phyloP scores from a whole-genome alignment of 37 sponge, comb jelly and placozoan species.

The Tethya wilhelma region DNA sequence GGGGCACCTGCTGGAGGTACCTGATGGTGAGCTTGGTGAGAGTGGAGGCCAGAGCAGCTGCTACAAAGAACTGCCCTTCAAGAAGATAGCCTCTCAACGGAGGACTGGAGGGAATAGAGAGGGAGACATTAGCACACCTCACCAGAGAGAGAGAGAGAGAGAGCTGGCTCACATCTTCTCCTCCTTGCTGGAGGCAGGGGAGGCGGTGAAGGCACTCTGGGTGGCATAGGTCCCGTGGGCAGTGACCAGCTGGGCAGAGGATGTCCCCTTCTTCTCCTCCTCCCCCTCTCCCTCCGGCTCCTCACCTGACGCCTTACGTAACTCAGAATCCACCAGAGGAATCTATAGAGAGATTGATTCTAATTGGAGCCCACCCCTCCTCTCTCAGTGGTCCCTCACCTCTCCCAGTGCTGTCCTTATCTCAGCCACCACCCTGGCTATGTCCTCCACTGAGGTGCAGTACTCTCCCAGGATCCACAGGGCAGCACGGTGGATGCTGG shows the following conservation, averaged over 20 bases:
- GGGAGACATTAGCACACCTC: background rate
- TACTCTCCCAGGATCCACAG: constrained; percentile 99
- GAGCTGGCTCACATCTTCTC: constrained; percentile 58
- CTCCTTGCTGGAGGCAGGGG: constrained; percentile 61
- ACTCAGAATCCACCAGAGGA: constrained; percentile 97
- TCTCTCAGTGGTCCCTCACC: constrained; percentile 42
- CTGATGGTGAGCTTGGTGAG: constrained; percentile 91
- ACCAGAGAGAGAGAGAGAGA: background rate
- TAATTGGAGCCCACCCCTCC: background rate
- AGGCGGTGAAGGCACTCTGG: constrained; percentile 87
- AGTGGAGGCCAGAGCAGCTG: constrained; percentile 86
- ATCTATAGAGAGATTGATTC: constrained; percentile 52
- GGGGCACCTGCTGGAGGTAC: constrained; percentile 55
- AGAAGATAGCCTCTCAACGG: constrained; percentile 87
- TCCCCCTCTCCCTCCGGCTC: constrained; percentile 62
- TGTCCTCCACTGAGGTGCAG: constrained; percentile 88
- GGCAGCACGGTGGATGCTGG: constrained; percentile 73
- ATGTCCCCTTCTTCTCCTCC: background rate
- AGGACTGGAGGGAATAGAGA: constrained; percentile 57
- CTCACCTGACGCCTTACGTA: constrained; percentile 85
- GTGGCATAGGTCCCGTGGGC: constrained; percentile 97
- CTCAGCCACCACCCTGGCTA: constrained; percentile 78
- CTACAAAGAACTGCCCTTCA: constrained; percentile 96
- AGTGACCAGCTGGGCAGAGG: constrained; percentile 73
- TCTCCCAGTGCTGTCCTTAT: constrained; percentile 87